Percentiles rank a stretch among this genome's conserved stretches.
These are phyloP conservation scores for Neoarius graeffei DNA, from an alignment of 2,113 vertebrate genomes.

Conservation along the genomic window DNA sequence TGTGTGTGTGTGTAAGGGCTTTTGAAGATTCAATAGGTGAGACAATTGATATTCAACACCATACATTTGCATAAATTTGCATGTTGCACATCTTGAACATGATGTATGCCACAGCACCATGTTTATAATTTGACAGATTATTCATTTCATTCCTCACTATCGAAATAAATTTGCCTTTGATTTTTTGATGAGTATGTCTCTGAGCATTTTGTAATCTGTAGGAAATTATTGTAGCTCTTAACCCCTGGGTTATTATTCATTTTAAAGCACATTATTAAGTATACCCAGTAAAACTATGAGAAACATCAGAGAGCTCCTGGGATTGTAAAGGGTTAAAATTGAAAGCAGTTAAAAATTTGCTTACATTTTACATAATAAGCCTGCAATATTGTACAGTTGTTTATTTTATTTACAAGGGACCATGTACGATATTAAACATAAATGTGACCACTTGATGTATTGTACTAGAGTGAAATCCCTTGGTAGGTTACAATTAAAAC, in stretches of 20 bases:
- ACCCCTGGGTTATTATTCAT: neutral
- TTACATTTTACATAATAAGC: neutral
- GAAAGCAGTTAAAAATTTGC: neutral
- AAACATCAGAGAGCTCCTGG: neutral
- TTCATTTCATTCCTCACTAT: neutral
- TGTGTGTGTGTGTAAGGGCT: neutral
- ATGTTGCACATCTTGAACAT: neutral
- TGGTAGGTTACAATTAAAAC: too few species aligned
- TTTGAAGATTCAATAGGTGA: neutral
- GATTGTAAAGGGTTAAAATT: neutral
- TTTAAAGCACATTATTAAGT: neutral
- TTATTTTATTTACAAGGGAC: too few species aligned
- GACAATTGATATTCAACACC: neutral
- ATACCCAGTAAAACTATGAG: neutral
- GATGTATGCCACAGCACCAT: too few species aligned
- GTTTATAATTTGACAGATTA: neutral
- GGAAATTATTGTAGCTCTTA: neutral
- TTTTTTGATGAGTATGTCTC: neutral
- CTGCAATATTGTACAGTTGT: neutral
- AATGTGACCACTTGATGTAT: too few species aligned
- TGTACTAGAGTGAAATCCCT: too few species aligned
- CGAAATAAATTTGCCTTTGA: neutral
- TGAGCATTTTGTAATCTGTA: neutral
- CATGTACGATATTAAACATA: too few species aligned
- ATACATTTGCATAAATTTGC: conserved; percentile 9